These are phyloP conservation scores for Drosophila littoralis DNA, from an alignment of 1,140 invertebrate species.

Conservation along the genomic window DNA sequence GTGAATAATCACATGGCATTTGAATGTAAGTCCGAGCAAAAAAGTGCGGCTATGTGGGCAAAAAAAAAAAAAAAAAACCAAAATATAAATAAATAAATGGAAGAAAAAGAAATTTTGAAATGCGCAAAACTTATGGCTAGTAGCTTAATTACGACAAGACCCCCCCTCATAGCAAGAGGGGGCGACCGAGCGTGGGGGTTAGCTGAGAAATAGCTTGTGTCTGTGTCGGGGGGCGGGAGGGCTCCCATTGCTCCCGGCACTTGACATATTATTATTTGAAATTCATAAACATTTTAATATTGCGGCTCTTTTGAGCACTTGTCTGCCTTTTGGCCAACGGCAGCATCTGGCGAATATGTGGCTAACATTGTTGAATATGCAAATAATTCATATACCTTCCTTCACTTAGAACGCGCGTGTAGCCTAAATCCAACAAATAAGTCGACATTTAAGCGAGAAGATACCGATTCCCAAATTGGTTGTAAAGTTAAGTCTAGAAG, in stretches of 20 bases:
- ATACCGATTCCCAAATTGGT: not conserved
- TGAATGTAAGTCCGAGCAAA: conserved; percentile 62
- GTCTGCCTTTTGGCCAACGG: conserved; percentile 7
- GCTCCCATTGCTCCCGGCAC: not conserved
- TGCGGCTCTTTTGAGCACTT: conserved; percentile 22
- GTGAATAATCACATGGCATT: conserved; percentile 70
- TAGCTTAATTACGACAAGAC: conserved; percentile 59
- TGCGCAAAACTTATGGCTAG: conserved; percentile 58
- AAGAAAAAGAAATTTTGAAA: conserved; percentile 43
- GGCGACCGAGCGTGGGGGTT: conserved; percentile 3
- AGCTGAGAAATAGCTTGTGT: not conserved
- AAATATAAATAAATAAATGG: not conserved
- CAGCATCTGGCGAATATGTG: conserved; percentile 35
- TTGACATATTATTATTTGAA: conserved; percentile 37
- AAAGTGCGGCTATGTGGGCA: conserved; percentile 49
- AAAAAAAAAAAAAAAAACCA: conserved; percentile 43
- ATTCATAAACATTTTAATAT: conserved; percentile 12
- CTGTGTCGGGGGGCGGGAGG: not conserved
- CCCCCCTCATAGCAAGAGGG: conserved; percentile 8
- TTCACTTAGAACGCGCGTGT: not conserved
- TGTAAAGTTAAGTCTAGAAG: conserved; percentile 4
- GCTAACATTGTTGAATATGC: conserved; percentile 31
- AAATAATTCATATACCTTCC: not conserved
- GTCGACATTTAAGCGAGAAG: too few species aligned
- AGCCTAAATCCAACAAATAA: conserved; percentile 9